Evolutionary conservation across 2,113 vertebrate species (phyloP), one percentile per base, ranked within the genome.

Genomic region (Solea solea): DNA sequence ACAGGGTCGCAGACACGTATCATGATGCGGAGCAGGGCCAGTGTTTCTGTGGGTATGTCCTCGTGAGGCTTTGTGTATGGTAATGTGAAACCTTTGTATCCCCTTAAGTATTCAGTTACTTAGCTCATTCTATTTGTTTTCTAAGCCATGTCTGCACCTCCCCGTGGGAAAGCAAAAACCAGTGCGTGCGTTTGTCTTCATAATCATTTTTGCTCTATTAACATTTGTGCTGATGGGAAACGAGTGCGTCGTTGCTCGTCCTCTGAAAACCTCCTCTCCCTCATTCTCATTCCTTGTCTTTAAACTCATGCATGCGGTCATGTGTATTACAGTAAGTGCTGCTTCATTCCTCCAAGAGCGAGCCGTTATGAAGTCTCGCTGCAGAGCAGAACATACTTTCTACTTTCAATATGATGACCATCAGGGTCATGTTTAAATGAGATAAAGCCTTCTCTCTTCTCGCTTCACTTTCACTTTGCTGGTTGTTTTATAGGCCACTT

Each of bases 391-490:
- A 51, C 73, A 4, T 16, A 74, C 62, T 82, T 87, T 87, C 78
- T 16, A 74, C 62, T 82, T 87, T 87, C 78, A 72, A 7, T 65
- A 77, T 82, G 73, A 76, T 3, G 0, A 16, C 0, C 8, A 25
- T 50, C 4, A 34, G 1, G 21, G 21, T 21, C 21, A 21, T 21
- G 21, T 21, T 21, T 21, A 21, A 21, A 21, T 21, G 21, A 21
- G 21, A 21, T 21, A 21, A 21, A 21, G 21, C 21, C 21, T 21
- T 21, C 0, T 4, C 0, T 0, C 12, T 10, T 9, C 14, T 49
- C 14, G 4, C 42, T 46, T 46, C 15, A 50, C 61, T 50, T 63
- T 40, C 46, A 16, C 8, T 63, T 64, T 64, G 55, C 8, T 7
- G 1, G n/a, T n/a, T 61, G 28, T n/a, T 15, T 56, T 15, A n/a